phyloP scores from a whole-genome alignment of 2,113 vertebrate species.

The Heloderma charlesbogerti region DNA sequence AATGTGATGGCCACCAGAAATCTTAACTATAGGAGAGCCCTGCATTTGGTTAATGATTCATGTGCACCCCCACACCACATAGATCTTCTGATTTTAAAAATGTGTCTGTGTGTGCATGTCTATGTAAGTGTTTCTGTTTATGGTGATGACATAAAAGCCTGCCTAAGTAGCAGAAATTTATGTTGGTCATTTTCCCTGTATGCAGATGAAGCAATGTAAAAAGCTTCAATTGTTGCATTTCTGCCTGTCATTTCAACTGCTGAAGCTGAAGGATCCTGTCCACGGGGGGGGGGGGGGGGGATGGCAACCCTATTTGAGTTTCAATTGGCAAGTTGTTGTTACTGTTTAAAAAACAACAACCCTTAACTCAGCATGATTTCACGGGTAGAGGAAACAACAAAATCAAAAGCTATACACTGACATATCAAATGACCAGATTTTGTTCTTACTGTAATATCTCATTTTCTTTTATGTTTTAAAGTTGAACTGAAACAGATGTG shows the following conservation, averaged over 20 bases:
- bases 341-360: not conserved
- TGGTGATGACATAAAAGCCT: not conserved
- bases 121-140: not conserved
- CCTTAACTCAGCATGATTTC: conserved; percentile 35
- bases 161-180: not conserved
- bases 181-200: not conserved
- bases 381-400: conserved; percentile 42
- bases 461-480: conserved; percentile 54
- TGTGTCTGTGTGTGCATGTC: not conserved
- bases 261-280: not conserved
- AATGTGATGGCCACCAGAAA: no score
- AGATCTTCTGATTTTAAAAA: not conserved
- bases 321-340: not conserved
- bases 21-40: not conserved
- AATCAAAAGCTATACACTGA: conserved; percentile 18
- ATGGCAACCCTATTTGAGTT: not conserved
- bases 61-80: not conserved
- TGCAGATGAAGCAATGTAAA: not conserved
- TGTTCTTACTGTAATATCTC: conserved; percentile 17
- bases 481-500: conserved; percentile 58
- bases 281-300: not conserved
- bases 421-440: not conserved
- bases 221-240: not conserved
- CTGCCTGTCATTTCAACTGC: not conserved
- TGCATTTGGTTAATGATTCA: not conserved